A percentile compares a stretch with the other conserved stretches of the same genome.
Conservation (phyloP, 2,113 vertebrate species). For the Euleptes europaea region DNA sequence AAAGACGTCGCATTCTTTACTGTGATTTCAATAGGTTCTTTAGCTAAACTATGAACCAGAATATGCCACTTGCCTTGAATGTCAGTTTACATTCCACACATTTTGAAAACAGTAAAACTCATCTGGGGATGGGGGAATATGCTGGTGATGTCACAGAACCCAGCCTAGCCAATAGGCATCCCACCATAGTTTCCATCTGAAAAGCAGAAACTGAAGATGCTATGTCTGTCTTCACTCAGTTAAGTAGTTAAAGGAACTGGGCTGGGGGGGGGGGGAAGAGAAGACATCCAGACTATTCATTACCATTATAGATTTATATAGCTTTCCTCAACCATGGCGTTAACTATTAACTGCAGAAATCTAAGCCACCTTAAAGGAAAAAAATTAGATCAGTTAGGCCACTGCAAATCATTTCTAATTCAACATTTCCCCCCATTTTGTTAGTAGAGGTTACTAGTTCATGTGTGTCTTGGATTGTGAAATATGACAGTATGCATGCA, state of each 20-base stretch:
- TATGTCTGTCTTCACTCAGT: background rate
- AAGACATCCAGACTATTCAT: background rate
- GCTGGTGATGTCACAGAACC: background rate
- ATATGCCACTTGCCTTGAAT: background rate
- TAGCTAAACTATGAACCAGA: background rate
- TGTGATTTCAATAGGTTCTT: background rate
- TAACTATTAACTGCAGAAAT: background rate
- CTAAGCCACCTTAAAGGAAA: background rate
- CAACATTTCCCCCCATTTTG: background rate
- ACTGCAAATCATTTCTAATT: background rate
- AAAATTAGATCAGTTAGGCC: too few relatives aligned
- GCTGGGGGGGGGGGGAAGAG: too few relatives aligned
- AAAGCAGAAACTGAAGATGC: background rate
- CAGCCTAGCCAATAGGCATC: too few relatives aligned
- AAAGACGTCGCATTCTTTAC: background rate
- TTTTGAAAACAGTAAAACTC: background rate
- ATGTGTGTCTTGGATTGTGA: background rate
- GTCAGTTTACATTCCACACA: background rate
- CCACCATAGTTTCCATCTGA: too few relatives aligned
- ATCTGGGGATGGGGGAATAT: background rate
- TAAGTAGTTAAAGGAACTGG: background rate
- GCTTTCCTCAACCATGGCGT: background rate
- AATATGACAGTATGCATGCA: background rate
- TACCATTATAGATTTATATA: background rate
- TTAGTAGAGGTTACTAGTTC: background rate